A percentile compares a stretch with the other conserved stretches of the same genome.
These are phyloP conservation scores for Paedocypris micromegethes DNA, from an alignment of 2,797 vertebrate species.

Conservation along the genomic window DNA sequence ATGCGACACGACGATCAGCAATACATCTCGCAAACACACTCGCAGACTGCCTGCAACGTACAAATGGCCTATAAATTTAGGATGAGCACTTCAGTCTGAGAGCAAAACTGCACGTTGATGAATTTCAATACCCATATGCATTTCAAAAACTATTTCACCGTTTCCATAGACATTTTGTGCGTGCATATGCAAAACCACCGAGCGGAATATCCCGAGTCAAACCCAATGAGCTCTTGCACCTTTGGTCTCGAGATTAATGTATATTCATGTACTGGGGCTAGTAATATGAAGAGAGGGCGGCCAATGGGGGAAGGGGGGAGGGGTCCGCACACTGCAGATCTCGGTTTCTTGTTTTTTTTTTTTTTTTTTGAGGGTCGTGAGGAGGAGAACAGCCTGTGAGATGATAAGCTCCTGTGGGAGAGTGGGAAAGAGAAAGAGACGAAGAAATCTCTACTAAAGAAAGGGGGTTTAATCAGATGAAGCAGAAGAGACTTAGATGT, in stretches of 20 bases:
- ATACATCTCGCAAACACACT: conserved; percentile 17
- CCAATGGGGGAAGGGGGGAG: conserved; percentile 2
- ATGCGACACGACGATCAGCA: not conserved
- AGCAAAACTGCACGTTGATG: not conserved
- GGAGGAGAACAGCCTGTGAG: conserved; percentile 25
- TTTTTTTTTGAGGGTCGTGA: conserved; percentile 12
- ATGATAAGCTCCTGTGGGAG: conserved; percentile 40
- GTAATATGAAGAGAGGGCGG: conserved; percentile 10
- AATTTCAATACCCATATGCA: too few relatives aligned
- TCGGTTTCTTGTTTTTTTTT: not conserved
- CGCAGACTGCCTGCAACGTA: not conserved
- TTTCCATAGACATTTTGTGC: too few relatives aligned
- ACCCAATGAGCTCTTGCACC: not conserved
- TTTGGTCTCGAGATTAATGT: conserved; percentile 5
- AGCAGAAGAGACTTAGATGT: conserved; percentile 54
- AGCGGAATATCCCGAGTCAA: not conserved
- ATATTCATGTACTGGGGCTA: conserved; percentile 11
- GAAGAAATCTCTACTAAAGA: conserved; percentile 52
- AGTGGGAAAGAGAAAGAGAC: not conserved
- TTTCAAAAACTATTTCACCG: too few relatives aligned
- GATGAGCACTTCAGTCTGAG: not conserved
- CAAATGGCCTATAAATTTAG: conserved; percentile 14
- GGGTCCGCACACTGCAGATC: conserved; percentile 4
- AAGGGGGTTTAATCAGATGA: conserved; percentile 59
- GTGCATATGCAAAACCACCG: too few relatives aligned